A percentile compares a stretch with the other conserved stretches of the same genome.
Conservation (phyloP, 1,140 invertebrate genomes). For the Charaxes varanes region DNA sequence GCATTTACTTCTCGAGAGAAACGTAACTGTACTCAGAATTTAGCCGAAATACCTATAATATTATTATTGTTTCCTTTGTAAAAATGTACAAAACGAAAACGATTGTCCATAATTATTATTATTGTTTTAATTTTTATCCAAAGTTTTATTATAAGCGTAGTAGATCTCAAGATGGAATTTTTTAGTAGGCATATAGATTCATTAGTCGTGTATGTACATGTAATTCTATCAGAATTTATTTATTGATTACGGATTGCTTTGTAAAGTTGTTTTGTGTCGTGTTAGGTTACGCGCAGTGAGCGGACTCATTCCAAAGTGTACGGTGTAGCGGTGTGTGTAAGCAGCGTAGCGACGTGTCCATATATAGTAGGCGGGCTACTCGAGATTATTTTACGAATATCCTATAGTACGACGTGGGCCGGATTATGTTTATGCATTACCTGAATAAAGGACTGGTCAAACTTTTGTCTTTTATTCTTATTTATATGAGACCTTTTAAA, state of each 20-base stretch:
- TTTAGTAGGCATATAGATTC: conserved; percentile 34
- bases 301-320: conserved; percentile 69
- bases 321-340: conserved; percentile 39
- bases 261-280: conserved; percentile 54
- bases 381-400: conserved; percentile 43
- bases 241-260: conserved; percentile 52
- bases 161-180: conserved; percentile 65
- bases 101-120: conserved; percentile 52
- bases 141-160: conserved; percentile 71
- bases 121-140: conserved; percentile 69
- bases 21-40: conserved; percentile 47
- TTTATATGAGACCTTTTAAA: too few relatives aligned
- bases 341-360: conserved; percentile 30
- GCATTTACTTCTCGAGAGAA: conserved; percentile 46
- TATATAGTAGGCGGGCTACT: conserved; percentile 33
- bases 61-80: conserved; percentile 51
- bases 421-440: conserved; percentile 67
- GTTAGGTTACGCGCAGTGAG: conserved; percentile 43
- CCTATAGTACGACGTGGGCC: conserved; percentile 39
- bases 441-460: conserved; percentile 67
- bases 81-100: conserved; percentile 66
- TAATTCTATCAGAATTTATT: conserved; percentile 62
- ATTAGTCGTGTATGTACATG: conserved; percentile 61
- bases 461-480: conserved; percentile 26
- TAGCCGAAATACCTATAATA: conserved; percentile 26